A percentile compares a stretch with the other conserved stretches of the same genome.
Evolutionary conservation across 2,888 invertebrate species (phyloP).

Genomic region (Pyrrhosoma nymphula): DNA sequence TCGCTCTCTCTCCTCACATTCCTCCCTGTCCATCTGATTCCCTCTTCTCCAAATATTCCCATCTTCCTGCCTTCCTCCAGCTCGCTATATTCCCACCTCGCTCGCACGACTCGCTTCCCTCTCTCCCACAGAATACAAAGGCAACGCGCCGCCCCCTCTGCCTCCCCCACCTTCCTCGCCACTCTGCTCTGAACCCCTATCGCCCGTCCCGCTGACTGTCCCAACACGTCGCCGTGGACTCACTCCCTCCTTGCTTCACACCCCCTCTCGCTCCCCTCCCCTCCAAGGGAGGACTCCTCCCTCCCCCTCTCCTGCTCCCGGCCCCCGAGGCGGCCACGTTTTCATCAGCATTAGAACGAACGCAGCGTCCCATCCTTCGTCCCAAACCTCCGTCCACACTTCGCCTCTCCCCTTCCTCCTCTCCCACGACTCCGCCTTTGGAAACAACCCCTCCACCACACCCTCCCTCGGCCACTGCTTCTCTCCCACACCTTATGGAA

Average conservation of each 20-base stretch:
- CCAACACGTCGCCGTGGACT: not conserved
- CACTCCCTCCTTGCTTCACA: not conserved
- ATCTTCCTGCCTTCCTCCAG: not conserved
- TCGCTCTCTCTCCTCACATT: not conserved
- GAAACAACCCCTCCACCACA: not conserved
- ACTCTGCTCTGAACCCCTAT: not conserved
- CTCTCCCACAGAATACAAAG: not conserved
- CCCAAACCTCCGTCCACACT: not conserved
- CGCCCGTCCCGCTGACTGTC: not conserved
- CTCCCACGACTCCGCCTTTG: not conserved
- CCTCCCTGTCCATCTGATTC: not conserved
- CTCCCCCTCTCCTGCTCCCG: too few relatives aligned
- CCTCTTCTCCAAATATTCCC: not conserved
- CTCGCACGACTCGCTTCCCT: too few relatives aligned
- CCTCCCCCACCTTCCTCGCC: not conserved
- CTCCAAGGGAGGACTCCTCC: not conserved
- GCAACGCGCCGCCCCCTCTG: too few relatives aligned
- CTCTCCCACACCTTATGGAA: not conserved
- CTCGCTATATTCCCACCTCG: not conserved
- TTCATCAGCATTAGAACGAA: conserved; percentile 28
- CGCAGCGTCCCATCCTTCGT: not conserved
- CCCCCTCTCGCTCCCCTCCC: not conserved
- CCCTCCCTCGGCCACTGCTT: not conserved
- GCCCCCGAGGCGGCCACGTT: not conserved
- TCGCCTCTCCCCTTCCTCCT: not conserved